Evolutionary conservation across 2,113 vertebrate genomes (phyloP), one percentile per base, ranked within the genome.

Genomic region (Rhombomys opimus): DNA sequence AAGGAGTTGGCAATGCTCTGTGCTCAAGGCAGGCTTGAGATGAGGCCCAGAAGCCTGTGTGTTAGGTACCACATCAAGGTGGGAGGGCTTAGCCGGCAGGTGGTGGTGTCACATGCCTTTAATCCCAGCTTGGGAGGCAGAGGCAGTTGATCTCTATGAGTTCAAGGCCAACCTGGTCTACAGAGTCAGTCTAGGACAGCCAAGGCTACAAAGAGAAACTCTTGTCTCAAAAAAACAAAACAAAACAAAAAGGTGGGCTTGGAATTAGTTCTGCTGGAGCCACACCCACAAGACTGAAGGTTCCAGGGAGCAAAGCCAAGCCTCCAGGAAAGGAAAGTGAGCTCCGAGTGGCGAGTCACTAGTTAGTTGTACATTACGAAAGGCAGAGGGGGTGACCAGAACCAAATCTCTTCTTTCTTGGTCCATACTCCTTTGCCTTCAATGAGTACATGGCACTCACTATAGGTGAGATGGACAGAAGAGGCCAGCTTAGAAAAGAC

Each of bases 391-490:
- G 61, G 61, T 54, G 59, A 20, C 78, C 65, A 27, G 23, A 46
- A 70, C 35, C 41, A 46, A 67, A 30, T 57, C 85, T 52, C 73
- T 30, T 65, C 17, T 77, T 59, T 75, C 46, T 73, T 18, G 59
- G 72, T 35, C 38, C 70, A 20, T 27, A 50, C n/a, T 92, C 76
- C 72, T 92, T 90, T 75, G 82, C 61, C 77, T 61, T 88, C 86
- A 73, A 68, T n/a, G 85, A 93, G 75, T 65, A 67, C 5, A 30
- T 81, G 89, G 85, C 38, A 63, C 86, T 57, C 57, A 57, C 57
- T 90, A 63, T 68, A 81, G 50, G 23, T 27, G 22, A n/a, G 32
- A 38, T 10, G 25, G 73, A 38, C 27, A 76, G 20, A 90, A 41
- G 30, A 72, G 52, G n/a, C 52, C 50, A 63, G 15, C 68, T 57